These are phyloP conservation scores for Amblyjoppa fuscipennis DNA, from an alignment of 2,888 invertebrate species.

Conservation along the genomic window DNA sequence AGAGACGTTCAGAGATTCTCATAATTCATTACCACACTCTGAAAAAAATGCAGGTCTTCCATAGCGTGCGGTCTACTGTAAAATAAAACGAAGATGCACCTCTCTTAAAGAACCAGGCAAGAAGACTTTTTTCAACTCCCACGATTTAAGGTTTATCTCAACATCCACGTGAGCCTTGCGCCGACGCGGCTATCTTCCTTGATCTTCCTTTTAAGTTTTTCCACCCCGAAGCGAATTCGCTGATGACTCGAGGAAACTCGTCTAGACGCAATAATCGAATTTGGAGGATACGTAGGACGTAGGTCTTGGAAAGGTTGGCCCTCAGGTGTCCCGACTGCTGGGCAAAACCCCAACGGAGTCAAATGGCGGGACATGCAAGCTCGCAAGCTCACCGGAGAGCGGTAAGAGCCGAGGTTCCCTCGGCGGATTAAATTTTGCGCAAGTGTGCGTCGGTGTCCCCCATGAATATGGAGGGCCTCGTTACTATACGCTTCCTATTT, in stretches of 20 bases:
- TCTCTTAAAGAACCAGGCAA: not conserved
- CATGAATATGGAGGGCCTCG: slow-evolving; percentile 84
- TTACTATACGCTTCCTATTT: slow-evolving; percentile 80
- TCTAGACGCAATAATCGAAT: slow-evolving; percentile 62
- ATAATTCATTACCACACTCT: slow-evolving; percentile 29
- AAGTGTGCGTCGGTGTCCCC: slow-evolving; percentile 77
- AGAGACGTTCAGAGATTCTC: slow-evolving; percentile 36
- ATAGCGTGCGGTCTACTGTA: not conserved
- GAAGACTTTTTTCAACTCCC: not conserved
- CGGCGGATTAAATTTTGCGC: slow-evolving; percentile 82
- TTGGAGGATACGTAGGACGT: slow-evolving; percentile 51
- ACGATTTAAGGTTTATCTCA: not conserved
- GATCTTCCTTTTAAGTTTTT: not conserved
- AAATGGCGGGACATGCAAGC: slow-evolving; percentile 58
- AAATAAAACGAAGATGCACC: not conserved
- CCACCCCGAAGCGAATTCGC: slow-evolving; percentile 25
- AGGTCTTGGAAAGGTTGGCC: slow-evolving; percentile 61
- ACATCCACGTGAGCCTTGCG: not conserved
- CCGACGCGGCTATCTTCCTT: not conserved
- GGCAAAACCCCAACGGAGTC: slow-evolving; percentile 50
- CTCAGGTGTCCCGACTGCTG: slow-evolving; percentile 21
- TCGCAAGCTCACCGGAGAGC: slow-evolving; percentile 55
- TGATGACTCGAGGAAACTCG: slow-evolving; percentile 49
- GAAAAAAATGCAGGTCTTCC: not conserved
- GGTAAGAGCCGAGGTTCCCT: slow-evolving; percentile 60